Evolutionary conservation across 2,888 invertebrate species (phyloP), one percentile per base, ranked within the genome.

Genomic region (Agonopterix arenella): DNA sequence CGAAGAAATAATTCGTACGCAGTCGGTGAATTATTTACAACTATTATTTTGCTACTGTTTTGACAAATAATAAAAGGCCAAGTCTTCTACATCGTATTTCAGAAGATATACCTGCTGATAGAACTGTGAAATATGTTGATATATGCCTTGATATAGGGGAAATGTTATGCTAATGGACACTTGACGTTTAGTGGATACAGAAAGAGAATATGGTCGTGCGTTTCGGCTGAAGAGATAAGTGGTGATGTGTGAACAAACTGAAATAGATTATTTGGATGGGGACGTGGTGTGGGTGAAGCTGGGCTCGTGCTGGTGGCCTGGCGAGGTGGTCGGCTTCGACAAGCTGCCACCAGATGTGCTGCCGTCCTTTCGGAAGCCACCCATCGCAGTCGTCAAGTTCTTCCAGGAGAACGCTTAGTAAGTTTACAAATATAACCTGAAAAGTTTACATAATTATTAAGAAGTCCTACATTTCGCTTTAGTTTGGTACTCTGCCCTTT

Each of bases 271-370:
- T 83, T 85, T 90, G 64, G 93, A 93, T 63, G 94, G 94, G 48
- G 95, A 96, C 68, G 90, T 96, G 65, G 96, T 96, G 56, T 96
- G 96, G 96, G 95, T 96, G 13, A 96, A 96, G 79, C 80, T 96
- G 55, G 93, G 94, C 41, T 90, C 92, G 42, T 93, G 92, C 66
- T 96, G 96, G 95, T 96, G 96, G 96, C 96, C 96, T 28, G 96
- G 95, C 9, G 93, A 94, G 76, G 95, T 96, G 53, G 90, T 92
- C 45, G 90, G 90, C 55, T 74, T 89, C 16, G 91, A 91, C 49
- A 90, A 90, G 66, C 81, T 95, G 50, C 93, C 94, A 18, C 91
- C 92, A 60, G 94, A 94, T 68, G 88, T 94, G 60, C 81, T 93
- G 54, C 79, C 83, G 45, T 91, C 92, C 49, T 90, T 93, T 67